Base-by-base conservation (phyloP, 2,888 invertebrate genomes). In the Polymixis lichenea region DNA sequence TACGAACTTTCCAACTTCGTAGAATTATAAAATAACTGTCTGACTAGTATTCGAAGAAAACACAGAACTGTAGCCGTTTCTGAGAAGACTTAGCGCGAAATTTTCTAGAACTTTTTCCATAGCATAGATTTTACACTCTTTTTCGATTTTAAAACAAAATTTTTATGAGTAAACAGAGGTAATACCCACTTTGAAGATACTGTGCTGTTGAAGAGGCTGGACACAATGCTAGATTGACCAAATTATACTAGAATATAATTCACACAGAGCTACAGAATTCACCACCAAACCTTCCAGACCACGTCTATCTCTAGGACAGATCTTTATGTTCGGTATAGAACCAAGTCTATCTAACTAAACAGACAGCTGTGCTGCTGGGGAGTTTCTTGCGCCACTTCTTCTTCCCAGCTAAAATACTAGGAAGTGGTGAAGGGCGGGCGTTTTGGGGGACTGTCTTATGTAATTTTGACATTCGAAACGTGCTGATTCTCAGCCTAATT, bases 11-110 rank as follows among this genome's bases (percentile, higher is more conserved):
- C n/a, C 62, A 58, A 82, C 62, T 75, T 53, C 32, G 43, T n/a
- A n/a, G 67, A 79, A 82, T 68, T 76, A 64, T 64, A 68, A 81
- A 79, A 76, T 64, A 68, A 68, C 64, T 28, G 53, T 64, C 53
- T 49, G 19, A 32, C 25, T 58, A 32, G 49, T 43, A n/a, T 49
- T 76, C 58, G 28, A 28, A 53, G 58, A 66, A 56, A 81, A 61
- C 38, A 58, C 15, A 25, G 46, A 67, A 81, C 65, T 66, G 60
- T 65, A 7, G 9, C 53, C 58, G n/a, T 51, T 51, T 67, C 62
- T 62, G 51, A 46, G 25, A 32, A n/a, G 46, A 64, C 46, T 82
- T 38, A 13, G 32, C 6, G 19, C 22, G 11, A 6, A 55, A 7
- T n/a, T 25, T 49, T n/a, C n/a, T 28, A 9, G 25, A 79, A 79